Evolutionary conservation across 2,888 invertebrate genomes (phyloP).

Genomic region (Crocallis elinguaria): DNA sequence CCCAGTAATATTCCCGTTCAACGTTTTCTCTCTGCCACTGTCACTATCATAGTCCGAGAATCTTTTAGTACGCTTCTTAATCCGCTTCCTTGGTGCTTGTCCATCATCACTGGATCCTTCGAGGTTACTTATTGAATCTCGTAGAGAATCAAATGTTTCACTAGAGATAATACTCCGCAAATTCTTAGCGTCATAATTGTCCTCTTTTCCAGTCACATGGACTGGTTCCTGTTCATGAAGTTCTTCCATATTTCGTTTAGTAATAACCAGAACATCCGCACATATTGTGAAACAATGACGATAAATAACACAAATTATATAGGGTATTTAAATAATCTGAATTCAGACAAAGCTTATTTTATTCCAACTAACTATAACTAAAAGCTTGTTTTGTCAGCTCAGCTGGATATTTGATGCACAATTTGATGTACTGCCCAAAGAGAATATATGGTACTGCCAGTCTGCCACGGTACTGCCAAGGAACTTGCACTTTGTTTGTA

Average conservation of each 20-base stretch:
- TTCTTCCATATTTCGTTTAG: constrained; percentile 13
- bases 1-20: background rate
- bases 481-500: too few species aligned
- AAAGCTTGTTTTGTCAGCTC: too few species aligned
- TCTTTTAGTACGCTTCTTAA: constrained; percentile 49
- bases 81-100: constrained; percentile 36
- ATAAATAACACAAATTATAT: too few species aligned
- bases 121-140: constrained; percentile 17
- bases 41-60: constrained; percentile 66
- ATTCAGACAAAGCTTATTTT: too few species aligned
- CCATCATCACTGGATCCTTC: constrained; percentile 44
- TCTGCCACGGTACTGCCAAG: too few species aligned
- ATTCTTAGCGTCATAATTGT: background rate
- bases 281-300: too few species aligned
- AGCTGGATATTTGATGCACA: too few species aligned
- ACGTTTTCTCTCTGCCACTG: constrained; percentile 42
- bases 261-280: too few species aligned
- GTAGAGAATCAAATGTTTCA: constrained; percentile 14
- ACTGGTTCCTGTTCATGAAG: background rate
- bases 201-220: background rate
- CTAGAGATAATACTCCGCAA: background rate
- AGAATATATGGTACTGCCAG: too few species aligned
- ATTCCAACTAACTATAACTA: too few species aligned
- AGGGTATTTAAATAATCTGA: too few species aligned
- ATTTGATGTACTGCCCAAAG: too few species aligned